Evolutionary conservation across 2,797 vertebrate species (phyloP), one percentile per base, ranked within the genome.

Genomic region (Myotis planiceps): DNA sequence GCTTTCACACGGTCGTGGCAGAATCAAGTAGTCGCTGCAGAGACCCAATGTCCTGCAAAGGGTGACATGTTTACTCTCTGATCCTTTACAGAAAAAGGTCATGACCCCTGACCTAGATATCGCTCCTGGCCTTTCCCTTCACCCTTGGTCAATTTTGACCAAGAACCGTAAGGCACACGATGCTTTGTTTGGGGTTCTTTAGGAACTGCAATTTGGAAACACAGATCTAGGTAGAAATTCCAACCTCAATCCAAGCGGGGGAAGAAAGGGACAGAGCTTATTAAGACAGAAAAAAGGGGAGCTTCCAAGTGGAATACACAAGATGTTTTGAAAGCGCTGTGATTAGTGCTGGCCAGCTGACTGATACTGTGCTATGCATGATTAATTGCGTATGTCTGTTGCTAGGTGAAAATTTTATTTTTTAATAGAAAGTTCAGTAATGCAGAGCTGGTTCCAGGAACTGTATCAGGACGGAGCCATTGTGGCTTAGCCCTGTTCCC

Each of bases 1-100:
- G 55, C 49, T 72, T 66, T 79, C 13, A 0, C 3, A 37, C 15
- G 37, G 5, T 23, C 0, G 0, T 9, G 55, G 63, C 23, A 32
- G 86, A 74, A 37, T 7, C 23, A 3, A 39, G 25, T 32, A 51
- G n/a, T 9, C 10, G 5, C 29, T 16, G 49, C 29, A 80, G 25
- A 95, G 45, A 91, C 6, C 39, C 14, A 6, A 23, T 27, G 75
- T 29, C 39, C 53, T 55, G 34, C 23, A 45, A 37, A 76, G 9
- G 23, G 23, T 25, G 27, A 88, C 88, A 13, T 68, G 39, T 76
- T 82, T 45, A 63, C 29, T 60, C 19, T 49, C 42, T 39, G 16
- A 15, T 37, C 13, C n/a, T 81, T 79, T 42, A n/a, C 10, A n/a
- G 63, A 9, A 74, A 49, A 55, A n/a, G n/a, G 21, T 4, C 47